These are phyloP conservation scores for Mimumesa dahlbomi DNA, from an alignment of 2,888 invertebrate genomes.

Conservation along the genomic window DNA sequence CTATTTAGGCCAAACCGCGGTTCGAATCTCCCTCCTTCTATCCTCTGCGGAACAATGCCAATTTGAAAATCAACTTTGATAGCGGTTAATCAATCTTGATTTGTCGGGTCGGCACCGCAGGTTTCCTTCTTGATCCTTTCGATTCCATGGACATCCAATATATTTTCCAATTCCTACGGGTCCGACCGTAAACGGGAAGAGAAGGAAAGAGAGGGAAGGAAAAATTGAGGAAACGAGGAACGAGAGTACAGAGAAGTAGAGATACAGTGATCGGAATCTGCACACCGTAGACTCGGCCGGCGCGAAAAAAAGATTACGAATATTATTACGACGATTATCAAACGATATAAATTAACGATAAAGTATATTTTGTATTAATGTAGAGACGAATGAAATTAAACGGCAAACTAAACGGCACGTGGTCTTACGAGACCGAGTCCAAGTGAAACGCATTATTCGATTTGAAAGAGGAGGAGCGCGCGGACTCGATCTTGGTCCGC, in stretches of 20 bases:
- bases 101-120: slow-evolving; percentile 45
- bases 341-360: slow-evolving; percentile 69
- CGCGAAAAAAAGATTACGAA: slow-evolving; percentile 50
- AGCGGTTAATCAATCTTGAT: slow-evolving; percentile 74
- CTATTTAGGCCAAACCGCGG: slow-evolving; percentile 71
- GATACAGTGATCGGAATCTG: background rate
- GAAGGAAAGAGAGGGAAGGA: background rate
- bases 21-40: slow-evolving; percentile 15
- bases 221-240: background rate
- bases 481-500: slow-evolving; percentile 64
- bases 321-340: slow-evolving; percentile 67
- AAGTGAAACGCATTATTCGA: slow-evolving; percentile 35
- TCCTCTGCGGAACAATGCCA: slow-evolving; percentile 23
- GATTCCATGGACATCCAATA: background rate
- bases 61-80: slow-evolving; percentile 70
- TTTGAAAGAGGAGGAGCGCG: slow-evolving; percentile 18
- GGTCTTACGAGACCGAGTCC: slow-evolving; percentile 60
- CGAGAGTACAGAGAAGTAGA: background rate
- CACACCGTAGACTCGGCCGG: slow-evolving; percentile 10
- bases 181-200: background rate
- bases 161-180: background rate
- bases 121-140: background rate
- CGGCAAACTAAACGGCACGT: slow-evolving; percentile 62
- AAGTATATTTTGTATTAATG: slow-evolving; percentile 76
- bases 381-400: slow-evolving; percentile 68